phyloP scores from a whole-genome alignment of 2,888 invertebrate species.

The Eupithecia vulgata region DNA sequence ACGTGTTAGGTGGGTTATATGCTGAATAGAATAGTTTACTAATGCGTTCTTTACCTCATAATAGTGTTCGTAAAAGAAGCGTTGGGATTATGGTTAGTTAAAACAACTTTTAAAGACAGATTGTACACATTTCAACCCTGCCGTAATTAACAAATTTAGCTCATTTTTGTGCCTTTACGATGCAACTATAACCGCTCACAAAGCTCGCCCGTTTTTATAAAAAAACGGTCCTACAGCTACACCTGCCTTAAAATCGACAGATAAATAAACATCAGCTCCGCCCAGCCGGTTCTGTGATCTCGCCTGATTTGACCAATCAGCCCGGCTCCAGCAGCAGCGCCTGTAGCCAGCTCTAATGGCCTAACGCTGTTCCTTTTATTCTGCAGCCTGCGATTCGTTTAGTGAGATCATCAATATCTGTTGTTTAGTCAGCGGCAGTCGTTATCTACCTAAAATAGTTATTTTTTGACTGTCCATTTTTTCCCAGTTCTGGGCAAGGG shows the following conservation, averaged over 20 bases:
- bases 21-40: background rate
- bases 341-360: constrained; percentile 20
- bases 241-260: constrained; percentile 47
- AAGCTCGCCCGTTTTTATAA: background rate
- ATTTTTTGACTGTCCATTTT: background rate
- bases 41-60: background rate
- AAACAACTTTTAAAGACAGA: background rate
- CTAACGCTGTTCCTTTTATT: constrained; percentile 28
- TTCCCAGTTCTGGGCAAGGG: background rate
- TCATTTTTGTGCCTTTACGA: background rate
- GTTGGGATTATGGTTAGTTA: background rate
- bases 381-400: constrained; percentile 22
- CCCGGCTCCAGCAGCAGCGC: constrained; percentile 36
- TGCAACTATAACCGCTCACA: background rate
- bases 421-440: background rate
- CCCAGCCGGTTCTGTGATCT: constrained; percentile 71
- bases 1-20: no score
- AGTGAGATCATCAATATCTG: constrained; percentile 10
- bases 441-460: background rate
- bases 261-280: constrained; percentile 57
- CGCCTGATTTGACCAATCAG: constrained; percentile 79
- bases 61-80: background rate
- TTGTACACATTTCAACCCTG: background rate
- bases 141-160: background rate
- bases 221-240: constrained; percentile 9